Conservation (phyloP, 2,888 invertebrate genomes). For the Cheilosia scutellata region DNA sequence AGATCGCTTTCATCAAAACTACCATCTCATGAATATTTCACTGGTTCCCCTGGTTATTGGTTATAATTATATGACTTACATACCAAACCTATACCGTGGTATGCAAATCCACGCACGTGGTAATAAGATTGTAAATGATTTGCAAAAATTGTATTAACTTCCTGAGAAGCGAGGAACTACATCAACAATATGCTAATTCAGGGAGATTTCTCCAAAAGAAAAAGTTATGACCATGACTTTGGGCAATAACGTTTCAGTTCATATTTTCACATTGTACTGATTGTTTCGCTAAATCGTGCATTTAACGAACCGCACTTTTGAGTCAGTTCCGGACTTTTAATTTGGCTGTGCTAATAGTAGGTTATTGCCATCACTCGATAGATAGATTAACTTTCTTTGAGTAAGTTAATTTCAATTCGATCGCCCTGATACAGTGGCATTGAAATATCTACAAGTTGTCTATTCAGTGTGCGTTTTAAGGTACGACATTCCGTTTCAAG, state of each 20-base stretch:
- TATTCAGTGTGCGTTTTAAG: constrained; percentile 1
- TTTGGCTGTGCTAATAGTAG: neutral
- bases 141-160: neutral
- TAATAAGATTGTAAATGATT: neutral
- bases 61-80: neutral
- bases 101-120: neutral
- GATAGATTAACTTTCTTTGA: neutral
- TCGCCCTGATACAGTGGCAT: constrained; percentile 35
- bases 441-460: constrained; percentile 24
- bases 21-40: constrained; percentile 19
- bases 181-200: constrained; percentile 13
- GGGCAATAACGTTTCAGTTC: constrained; percentile 1
- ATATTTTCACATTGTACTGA: constrained; percentile 27
- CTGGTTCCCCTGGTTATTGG: neutral
- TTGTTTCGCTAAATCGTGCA: neutral
- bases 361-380: neutral
- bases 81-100: neutral
- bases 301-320: too few relatives aligned
- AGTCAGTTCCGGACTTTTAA: too few relatives aligned
- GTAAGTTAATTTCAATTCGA: neutral
- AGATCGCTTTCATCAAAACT: neutral
- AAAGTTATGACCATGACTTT: neutral
- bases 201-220: constrained; percentile 27
- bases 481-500: constrained; percentile 35
- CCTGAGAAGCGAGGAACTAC: neutral